Evolutionary conservation across 2,113 vertebrate species (phyloP).

Genomic region (Xenopus laevis): DNA sequence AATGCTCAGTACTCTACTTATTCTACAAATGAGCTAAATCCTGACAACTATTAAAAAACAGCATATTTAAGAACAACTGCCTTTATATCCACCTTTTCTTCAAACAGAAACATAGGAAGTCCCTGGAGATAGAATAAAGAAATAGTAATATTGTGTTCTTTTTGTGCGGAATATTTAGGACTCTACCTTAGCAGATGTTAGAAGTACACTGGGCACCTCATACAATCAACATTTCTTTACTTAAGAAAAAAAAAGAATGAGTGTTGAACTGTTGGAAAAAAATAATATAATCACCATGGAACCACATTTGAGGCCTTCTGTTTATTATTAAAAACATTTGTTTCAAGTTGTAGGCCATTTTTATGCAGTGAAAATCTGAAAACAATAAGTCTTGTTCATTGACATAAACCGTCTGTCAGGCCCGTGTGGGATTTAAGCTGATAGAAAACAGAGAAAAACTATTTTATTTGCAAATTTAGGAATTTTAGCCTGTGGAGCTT

Average conservation of each 20-base stretch:
- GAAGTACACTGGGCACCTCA: not conserved
- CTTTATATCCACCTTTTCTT: not conserved
- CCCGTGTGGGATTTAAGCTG: slow-evolving; percentile 74
- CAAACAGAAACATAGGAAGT: not conserved
- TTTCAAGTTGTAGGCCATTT: slow-evolving; percentile 68
- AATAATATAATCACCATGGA: slow-evolving; percentile 51
- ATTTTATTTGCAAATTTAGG: slow-evolving; percentile 78
- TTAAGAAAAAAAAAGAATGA: slow-evolving; percentile 24
- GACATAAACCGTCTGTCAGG: slow-evolving; percentile 77
- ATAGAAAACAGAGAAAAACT: slow-evolving; percentile 85
- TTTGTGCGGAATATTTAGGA: slow-evolving; percentile 7
- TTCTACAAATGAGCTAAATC: not conserved
- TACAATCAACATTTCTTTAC: slow-evolving; percentile 30
- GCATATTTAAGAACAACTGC: no score
- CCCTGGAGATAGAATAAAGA: not conserved
- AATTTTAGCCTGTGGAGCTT: slow-evolving; percentile 76
- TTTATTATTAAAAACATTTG: slow-evolving; percentile 82
- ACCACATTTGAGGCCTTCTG: slow-evolving; percentile 61
- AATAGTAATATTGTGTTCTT: not conserved
- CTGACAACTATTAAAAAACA: not conserved
- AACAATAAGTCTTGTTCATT: slow-evolving; percentile 74
- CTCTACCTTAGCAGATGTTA: slow-evolving; percentile 26
- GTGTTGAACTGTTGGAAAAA: slow-evolving; percentile 18
- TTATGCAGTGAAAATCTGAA: slow-evolving; percentile 70
- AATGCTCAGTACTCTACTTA: not conserved